Evolutionary conservation across 2,888 invertebrate species (phyloP).

Genomic region (Amphimallon solstitiale): DNA sequence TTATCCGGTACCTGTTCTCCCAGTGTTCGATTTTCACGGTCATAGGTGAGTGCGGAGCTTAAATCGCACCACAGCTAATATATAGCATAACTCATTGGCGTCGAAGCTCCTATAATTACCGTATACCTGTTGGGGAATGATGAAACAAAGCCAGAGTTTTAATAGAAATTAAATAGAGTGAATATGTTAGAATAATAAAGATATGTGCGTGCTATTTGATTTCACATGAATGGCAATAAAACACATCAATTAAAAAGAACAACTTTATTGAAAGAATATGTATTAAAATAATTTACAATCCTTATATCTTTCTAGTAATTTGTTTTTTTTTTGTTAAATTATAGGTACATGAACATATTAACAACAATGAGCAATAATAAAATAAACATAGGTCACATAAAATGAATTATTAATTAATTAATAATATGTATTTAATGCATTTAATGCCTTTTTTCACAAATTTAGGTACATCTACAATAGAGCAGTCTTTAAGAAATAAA

Average conservation of each 20-base stretch:
- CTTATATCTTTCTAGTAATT: slow-evolving; percentile 3
- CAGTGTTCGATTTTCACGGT: too few species aligned
- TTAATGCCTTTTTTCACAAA: slow-evolving; percentile 43
- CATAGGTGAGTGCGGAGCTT: too few species aligned
- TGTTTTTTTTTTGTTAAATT: slow-evolving; percentile 3
- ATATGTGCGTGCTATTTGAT: too few species aligned
- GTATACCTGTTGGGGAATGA: too few species aligned
- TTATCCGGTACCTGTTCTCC: too few species aligned
- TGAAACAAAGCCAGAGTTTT: too few species aligned
- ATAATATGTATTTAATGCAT: slow-evolving; percentile 49
- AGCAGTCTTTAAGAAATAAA: slow-evolving; percentile 31
- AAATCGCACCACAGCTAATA: too few species aligned
- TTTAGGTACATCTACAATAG: slow-evolving; percentile 2
- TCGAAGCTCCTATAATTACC: too few species aligned
- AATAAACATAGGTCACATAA: slow-evolving; percentile 39
- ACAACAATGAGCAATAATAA: slow-evolving; percentile 47
- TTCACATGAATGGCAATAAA: neutral
- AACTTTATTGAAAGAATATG: slow-evolving; percentile 34
- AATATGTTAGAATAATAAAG: too few species aligned
- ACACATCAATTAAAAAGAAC: slow-evolving; percentile 22
- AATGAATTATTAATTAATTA: slow-evolving; percentile 36
- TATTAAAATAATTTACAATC: slow-evolving; percentile 31
- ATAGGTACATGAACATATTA: slow-evolving; percentile 42
- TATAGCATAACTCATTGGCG: too few species aligned
- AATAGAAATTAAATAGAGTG: too few species aligned